Conservation (phyloP, 2,113 vertebrate species). For the Pardalotus punctatus region DNA sequence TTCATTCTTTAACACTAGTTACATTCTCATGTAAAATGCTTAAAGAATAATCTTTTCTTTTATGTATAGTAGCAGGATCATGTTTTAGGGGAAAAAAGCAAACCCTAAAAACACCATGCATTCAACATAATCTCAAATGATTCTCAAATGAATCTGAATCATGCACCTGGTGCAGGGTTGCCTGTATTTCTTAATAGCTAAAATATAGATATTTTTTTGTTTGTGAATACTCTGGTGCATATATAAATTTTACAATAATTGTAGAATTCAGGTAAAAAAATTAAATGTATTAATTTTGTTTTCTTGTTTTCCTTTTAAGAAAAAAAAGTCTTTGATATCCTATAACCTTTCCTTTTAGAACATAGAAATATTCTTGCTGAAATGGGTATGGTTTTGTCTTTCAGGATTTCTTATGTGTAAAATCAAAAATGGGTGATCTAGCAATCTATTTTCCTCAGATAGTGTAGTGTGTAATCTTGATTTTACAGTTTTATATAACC, state of each 20-base stretch:
- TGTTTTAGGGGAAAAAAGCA: background rate
- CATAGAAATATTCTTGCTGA: background rate
- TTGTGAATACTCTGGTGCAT: background rate
- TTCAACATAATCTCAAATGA: background rate
- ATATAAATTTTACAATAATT: background rate
- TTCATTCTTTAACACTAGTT: background rate
- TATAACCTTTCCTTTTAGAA: background rate
- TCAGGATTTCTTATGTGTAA: background rate
- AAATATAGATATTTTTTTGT: background rate
- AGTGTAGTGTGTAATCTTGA: conserved; percentile 19
- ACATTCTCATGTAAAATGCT: background rate
- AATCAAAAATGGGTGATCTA: conserved; percentile 8
- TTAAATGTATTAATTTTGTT: background rate
- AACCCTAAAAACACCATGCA: accelerated
- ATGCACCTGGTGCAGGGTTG: background rate
- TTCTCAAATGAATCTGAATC: background rate
- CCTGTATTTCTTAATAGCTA: background rate
- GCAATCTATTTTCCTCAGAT: conserved; percentile 43
- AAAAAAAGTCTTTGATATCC: background rate
- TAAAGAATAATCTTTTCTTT: background rate
- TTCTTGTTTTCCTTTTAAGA: background rate
- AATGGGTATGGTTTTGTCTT: background rate
- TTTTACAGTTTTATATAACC: background rate
- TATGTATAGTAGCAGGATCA: background rate
- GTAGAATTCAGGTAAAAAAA: background rate